Conservation (phyloP, 2,113 vertebrate species). For the Apodemus sylvaticus region DNA sequence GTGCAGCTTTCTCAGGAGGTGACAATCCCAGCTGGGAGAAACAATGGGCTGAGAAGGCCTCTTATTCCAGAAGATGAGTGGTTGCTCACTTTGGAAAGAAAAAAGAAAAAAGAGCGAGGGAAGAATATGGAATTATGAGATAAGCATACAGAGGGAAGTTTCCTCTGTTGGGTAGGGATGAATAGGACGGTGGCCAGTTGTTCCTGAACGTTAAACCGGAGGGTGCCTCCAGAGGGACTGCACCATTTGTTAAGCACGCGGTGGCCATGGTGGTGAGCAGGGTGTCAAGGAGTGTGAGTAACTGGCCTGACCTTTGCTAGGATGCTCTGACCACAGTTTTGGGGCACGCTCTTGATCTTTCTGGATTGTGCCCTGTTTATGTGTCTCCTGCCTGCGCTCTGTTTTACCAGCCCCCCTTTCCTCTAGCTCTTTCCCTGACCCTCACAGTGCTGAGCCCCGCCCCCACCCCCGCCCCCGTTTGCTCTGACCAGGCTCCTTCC, state of each 20-base stretch:
- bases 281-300: not conserved
- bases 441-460: no score
- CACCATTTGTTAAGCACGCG: slow-evolving; percentile 28
- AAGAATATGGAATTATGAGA: slow-evolving; percentile 47
- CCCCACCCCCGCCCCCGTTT: not conserved
- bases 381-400: not conserved
- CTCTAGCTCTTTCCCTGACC: not conserved
- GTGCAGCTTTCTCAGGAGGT: not conserved
- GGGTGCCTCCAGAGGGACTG: not conserved
- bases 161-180: slow-evolving; percentile 55
- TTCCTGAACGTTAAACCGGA: slow-evolving; percentile 1
- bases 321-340: not conserved
- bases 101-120: not conserved
- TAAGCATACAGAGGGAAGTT: not conserved
- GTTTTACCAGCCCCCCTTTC: not conserved
- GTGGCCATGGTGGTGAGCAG: not conserved
- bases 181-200: not conserved
- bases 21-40: not conserved
- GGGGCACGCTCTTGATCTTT: not conserved
- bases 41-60: not conserved
- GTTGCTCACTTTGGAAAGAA: not conserved
- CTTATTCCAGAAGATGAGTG: not conserved
- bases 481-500: not conserved
- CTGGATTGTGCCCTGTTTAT: slow-evolving; percentile 57
- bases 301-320: not conserved